phyloP scores from a whole-genome alignment of 2,888 invertebrate genomes.

The Callyntrura sp. region DNA sequence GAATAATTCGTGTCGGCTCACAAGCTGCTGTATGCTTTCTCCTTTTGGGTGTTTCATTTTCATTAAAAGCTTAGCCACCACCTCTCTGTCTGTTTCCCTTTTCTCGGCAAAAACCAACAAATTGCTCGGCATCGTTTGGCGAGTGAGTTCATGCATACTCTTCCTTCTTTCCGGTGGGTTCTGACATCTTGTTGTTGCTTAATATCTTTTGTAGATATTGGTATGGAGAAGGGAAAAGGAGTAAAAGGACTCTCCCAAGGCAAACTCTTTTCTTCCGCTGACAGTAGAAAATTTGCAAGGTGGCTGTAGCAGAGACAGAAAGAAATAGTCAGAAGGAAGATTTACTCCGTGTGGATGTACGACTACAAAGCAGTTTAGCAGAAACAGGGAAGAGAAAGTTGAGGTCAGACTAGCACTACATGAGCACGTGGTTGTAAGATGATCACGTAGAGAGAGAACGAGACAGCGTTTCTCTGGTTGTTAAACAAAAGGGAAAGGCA shows the following conservation, averaged over 20 bases:
- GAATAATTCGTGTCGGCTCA: no score
- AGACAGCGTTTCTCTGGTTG: not conserved
- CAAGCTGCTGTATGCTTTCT: no score
- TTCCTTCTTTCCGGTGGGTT: not conserved
- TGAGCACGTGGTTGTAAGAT: no score
- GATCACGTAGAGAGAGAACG: no score
- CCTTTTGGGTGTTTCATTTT: not conserved
- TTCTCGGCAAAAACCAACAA: no score
- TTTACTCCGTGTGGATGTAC: no score
- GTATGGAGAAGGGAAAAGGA: not conserved
- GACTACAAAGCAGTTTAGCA: not conserved
- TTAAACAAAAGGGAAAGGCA: not conserved
- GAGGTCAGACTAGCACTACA: no score
- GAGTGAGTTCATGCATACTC: not conserved
- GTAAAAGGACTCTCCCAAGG: slow-evolving; percentile 26
- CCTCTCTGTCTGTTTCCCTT: no score
- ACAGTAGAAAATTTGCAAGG: not conserved
- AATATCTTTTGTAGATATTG: not conserved
- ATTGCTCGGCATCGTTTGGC: no score
- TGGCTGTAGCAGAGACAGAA: not conserved
- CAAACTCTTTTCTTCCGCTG: not conserved
- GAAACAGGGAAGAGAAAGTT: not conserved
- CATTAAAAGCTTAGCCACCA: not conserved
- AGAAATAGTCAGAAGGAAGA: no score
- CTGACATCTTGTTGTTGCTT: not conserved